phyloP scores from a whole-genome alignment of 2,797 vertebrate genomes.

The Acrossocheilus fasciatus region DNA sequence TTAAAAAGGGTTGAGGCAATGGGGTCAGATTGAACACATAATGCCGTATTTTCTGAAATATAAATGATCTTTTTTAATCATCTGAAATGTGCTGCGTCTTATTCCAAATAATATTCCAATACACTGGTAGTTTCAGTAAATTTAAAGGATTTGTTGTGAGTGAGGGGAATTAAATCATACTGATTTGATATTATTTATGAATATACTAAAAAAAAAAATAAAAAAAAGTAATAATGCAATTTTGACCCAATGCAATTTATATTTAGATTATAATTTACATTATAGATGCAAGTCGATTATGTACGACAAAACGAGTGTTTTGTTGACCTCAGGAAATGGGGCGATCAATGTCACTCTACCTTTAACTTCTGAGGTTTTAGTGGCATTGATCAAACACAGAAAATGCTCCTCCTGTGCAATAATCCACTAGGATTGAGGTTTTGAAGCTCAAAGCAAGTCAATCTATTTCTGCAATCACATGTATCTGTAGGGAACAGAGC shows the following conservation, averaged over 20 bases:
- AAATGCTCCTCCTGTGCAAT: constrained; percentile 16
- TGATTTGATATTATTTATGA: not conserved
- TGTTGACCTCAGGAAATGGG: not conserved
- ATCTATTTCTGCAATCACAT: constrained; percentile 25
- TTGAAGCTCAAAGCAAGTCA: constrained; percentile 13
- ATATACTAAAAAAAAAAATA: not conserved
- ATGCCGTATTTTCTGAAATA: not conserved
- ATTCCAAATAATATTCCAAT: too few species aligned
- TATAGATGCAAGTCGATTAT: not conserved
- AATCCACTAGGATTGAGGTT: not conserved
- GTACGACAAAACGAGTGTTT: not conserved
- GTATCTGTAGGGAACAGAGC: not conserved
- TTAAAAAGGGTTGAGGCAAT: not conserved
- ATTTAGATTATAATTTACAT: not conserved
- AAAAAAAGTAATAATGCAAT: not conserved
- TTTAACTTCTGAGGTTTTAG: not conserved
- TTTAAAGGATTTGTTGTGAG: not conserved
- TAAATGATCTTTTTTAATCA: not conserved
- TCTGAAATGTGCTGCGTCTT: not conserved
- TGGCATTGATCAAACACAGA: constrained; percentile 12
- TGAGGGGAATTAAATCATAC: not conserved
- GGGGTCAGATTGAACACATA: not conserved
- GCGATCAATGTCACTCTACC: not conserved
- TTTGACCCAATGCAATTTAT: not conserved
- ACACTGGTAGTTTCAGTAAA: too few species aligned